These are phyloP conservation scores for Bimastos eiseni DNA, from an alignment of 2,888 invertebrate genomes.

Conservation along the genomic window DNA sequence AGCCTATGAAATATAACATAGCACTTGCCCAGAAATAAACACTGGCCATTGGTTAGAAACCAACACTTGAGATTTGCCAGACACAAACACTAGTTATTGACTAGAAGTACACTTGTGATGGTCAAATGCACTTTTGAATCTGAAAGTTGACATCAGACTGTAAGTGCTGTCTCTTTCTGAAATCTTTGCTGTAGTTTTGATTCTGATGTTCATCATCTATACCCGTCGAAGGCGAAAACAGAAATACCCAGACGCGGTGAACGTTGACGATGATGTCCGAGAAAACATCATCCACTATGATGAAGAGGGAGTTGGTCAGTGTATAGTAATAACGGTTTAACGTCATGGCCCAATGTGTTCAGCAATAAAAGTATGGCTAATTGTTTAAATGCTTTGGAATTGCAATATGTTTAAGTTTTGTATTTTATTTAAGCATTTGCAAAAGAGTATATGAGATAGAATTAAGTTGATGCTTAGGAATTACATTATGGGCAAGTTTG, in stretches of 20 bases:
- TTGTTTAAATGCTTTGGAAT: not conserved
- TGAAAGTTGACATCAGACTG: not conserved
- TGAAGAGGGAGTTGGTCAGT: slow-evolving; percentile 94
- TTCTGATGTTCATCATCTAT: slow-evolving; percentile 80
- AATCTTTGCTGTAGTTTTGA: slow-evolving; percentile 37
- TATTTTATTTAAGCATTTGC: too few relatives aligned
- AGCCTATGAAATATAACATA: too few relatives aligned
- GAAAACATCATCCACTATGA: slow-evolving; percentile 99
- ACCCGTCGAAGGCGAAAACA: slow-evolving; percentile 80
- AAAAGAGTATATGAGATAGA: too few relatives aligned
- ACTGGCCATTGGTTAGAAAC: too few relatives aligned
- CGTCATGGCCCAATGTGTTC: not conserved
- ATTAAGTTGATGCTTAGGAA: not conserved
- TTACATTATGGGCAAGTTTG: not conserved
- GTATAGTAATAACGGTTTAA: not conserved
- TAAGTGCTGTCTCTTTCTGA: not conserved
- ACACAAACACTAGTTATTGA: too few relatives aligned
- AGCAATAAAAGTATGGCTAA: not conserved
- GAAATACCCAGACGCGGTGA: slow-evolving; percentile 71
- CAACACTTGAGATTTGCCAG: too few relatives aligned
- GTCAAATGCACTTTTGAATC: too few relatives aligned
- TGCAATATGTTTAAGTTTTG: not conserved
- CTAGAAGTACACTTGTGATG: too few relatives aligned
- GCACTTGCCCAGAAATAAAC: too few relatives aligned
- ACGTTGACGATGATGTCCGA: slow-evolving; percentile 96